Evolutionary conservation across 2,888 invertebrate species (phyloP), one percentile per base, ranked within the genome.

Genomic region (Stenotaenia linearis): DNA sequence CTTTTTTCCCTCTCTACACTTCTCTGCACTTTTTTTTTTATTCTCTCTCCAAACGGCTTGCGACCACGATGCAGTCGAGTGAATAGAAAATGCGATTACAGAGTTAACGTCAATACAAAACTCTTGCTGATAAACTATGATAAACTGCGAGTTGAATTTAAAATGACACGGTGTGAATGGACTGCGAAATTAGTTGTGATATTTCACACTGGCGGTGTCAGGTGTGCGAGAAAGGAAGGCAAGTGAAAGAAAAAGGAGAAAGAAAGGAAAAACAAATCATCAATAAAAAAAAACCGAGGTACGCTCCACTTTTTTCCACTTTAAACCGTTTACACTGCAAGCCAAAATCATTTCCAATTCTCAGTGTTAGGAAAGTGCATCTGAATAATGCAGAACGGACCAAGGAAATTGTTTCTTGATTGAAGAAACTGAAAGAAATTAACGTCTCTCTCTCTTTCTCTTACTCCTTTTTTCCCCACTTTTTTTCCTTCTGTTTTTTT

Each of bases 381-480:
- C 69, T 69, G 69, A 69, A 69, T 69, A 69, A 69, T 69, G 69
- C 69, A 69, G 69, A 69, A 69, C 69, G 69, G 69, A 50, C 50
- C 50, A 50, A 50, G 50, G 50, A 50, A 50, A 50, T 50, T 50
- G 50, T 50, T 50, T 50, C 50, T 50, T 50, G 50, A 50, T 50
- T 50, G 50, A 50, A 50, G 50, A 50, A 50, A 18, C 50, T 50
- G 21, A n/a, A 50, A 50, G 50, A 50, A 50, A 50, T 50, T 50
- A 50, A 50, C 50, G 50, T n/a, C 7, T 50, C 18, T 50, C 18
- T 50, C 18, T 50, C 18, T 3, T 18, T n/a, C 7, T 45, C n/a
- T n/a, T 50, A 5, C 18, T 50, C 18, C 18, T 18, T n/a, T 50
- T 21, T 50, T 50, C 5, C 7, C 1, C 18, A 18, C 18, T 21